phyloP scores from a whole-genome alignment of 1,140 invertebrate species.

The Aporrectodea caliginosa region DNA sequence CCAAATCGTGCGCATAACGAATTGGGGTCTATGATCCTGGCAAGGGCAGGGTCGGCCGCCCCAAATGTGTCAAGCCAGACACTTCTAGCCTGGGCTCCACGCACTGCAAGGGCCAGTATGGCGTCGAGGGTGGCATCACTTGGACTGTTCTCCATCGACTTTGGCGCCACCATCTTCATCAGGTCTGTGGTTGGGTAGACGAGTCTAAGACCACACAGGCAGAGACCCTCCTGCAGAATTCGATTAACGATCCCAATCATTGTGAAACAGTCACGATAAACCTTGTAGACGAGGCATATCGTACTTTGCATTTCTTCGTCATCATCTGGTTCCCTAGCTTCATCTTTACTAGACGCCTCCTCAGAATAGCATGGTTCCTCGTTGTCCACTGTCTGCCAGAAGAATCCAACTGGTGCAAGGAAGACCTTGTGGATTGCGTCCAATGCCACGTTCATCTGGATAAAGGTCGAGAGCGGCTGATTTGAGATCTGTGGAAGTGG shows the following conservation, averaged over 20 bases:
- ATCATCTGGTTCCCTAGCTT: constrained; percentile 33
- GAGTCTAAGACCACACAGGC: constrained; percentile 42
- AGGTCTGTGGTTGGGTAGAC: constrained; percentile 41
- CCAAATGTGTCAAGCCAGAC: constrained; percentile 50
- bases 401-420: constrained; percentile 45
- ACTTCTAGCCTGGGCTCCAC: constrained; percentile 44
- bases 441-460: constrained; percentile 45
- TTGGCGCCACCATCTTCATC: constrained; percentile 29
- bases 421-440: constrained; percentile 43
- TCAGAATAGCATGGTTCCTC: constrained; percentile 39
- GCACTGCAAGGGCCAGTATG: constrained; percentile 45
- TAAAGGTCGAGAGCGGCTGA: constrained; percentile 48
- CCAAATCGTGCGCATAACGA: constrained; percentile 50
- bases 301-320: constrained; percentile 47
- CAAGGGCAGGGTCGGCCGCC: constrained; percentile 46
- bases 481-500: constrained; percentile 46
- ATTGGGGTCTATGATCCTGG: constrained; percentile 48
- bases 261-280: constrained; percentile 37
- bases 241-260: constrained; percentile 47
- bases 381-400: constrained; percentile 49
- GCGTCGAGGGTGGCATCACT: constrained; percentile 45
- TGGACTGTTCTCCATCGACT: constrained; percentile 34
- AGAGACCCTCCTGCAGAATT: constrained; percentile 44
- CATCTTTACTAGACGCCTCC: constrained; percentile 17
- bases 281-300: constrained; percentile 48